A percentile compares a stretch with the other conserved stretches of the same genome.
These are phyloP conservation scores for Myrmophylax atrothorax DNA, from an alignment of 2,113 vertebrate genomes.

Conservation along the genomic window DNA sequence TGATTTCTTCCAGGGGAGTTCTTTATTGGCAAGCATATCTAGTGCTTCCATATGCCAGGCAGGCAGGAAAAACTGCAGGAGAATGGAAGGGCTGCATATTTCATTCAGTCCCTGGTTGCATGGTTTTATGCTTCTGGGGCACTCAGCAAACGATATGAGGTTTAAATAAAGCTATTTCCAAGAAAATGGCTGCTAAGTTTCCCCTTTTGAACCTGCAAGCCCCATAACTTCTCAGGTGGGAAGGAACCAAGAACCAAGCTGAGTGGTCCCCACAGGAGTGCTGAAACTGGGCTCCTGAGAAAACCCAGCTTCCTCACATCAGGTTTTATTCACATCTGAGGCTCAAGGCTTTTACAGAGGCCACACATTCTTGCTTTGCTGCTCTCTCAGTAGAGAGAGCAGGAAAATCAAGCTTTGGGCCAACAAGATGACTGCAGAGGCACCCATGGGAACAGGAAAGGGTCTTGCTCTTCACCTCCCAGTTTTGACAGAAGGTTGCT, in stretches of 20 bases:
- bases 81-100: slow-evolving; percentile 7
- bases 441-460: neutral
- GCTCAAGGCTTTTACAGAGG: neutral
- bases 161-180: neutral
- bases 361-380: neutral
- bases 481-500: neutral
- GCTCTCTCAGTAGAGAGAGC: neutral
- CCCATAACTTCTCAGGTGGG: neutral
- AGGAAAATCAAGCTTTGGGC: neutral
- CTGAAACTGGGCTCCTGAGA: neutral
- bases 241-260: neutral
- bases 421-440: neutral
- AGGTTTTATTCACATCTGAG: fast-evolving
- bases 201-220: neutral
- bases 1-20: slow-evolving; percentile 31
- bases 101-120: neutral
- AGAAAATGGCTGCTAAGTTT: neutral
- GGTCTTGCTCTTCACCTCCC: neutral
- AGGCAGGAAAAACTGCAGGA: slow-evolving; percentile 2
- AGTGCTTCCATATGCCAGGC: slow-evolving; percentile 22
- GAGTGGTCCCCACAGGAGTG: neutral
- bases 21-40: slow-evolving; percentile 10
- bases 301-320: neutral
- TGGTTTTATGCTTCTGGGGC: neutral
- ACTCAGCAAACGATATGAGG: neutral